phyloP scores from a whole-genome alignment of 2,888 invertebrate species.

The Clunio marinus region DNA sequence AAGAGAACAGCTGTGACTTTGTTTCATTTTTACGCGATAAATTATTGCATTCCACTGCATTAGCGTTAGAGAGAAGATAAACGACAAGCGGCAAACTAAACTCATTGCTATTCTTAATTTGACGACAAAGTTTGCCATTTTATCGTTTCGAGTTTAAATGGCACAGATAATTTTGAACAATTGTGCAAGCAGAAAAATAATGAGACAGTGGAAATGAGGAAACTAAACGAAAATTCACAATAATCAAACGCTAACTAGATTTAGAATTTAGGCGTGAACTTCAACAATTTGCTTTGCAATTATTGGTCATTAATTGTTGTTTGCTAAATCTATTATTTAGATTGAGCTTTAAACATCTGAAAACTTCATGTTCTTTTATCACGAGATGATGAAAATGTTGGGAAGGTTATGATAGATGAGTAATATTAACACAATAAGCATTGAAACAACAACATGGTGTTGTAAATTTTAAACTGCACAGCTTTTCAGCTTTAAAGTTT shows the following conservation, averaged over 20 bases:
- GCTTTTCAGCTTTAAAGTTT: background rate
- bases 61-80: background rate
- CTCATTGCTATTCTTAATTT: background rate
- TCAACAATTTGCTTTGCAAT: background rate
- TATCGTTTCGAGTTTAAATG: no score
- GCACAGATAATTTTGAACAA: background rate
- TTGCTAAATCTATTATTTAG: background rate
- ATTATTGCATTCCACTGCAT: background rate
- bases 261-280: slow-evolving; percentile 27
- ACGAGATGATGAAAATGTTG: no score
- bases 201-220: slow-evolving; percentile 4
- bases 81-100: background rate
- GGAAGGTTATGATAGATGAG: no score
- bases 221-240: background rate
- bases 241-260: background rate
- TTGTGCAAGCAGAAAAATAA: slow-evolving; percentile 15
- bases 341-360: no score
- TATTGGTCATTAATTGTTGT: background rate
- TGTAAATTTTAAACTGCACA: background rate
- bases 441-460: background rate
- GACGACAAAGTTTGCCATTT: background rate
- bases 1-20: slow-evolving; percentile 20
- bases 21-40: background rate
- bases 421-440: background rate
- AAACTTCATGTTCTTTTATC: no score